These are phyloP conservation scores for Kradibia gibbosae DNA, from an alignment of 1,140 invertebrate genomes.

Conservation along the genomic window DNA sequence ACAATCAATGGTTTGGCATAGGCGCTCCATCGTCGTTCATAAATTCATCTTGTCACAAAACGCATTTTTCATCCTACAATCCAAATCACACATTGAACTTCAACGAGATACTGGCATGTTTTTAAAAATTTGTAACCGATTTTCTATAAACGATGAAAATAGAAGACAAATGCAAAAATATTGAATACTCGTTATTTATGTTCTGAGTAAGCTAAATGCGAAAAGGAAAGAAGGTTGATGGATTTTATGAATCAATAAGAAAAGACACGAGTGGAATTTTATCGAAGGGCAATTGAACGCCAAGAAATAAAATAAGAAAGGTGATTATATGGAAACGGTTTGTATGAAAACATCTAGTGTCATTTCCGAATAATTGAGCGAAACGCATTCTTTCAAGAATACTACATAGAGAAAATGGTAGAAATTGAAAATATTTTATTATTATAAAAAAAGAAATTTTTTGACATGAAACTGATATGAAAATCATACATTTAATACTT, in stretches of 20 bases:
- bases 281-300: neutral
- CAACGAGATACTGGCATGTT: conserved; percentile 10
- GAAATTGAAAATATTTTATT: no score
- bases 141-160: no score
- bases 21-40: neutral
- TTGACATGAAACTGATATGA: no score
- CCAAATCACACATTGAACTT: neutral
- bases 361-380: no score
- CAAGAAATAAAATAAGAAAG: neutral
- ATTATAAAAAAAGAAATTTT: no score
- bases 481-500: no score
- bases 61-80: neutral
- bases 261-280: neutral
- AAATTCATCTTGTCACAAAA: conserved; percentile 14
- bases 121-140: no score
- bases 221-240: neutral
- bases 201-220: neutral
- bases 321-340: neutral
- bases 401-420: no score
- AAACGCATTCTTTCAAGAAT: no score
- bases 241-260: neutral
- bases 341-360: no score
- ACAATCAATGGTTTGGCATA: conserved; percentile 16
- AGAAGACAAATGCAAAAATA: neutral
- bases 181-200: neutral